Evolutionary conservation across 2,113 vertebrate genomes (phyloP).

Genomic region (Drymodes brunneopygia): DNA sequence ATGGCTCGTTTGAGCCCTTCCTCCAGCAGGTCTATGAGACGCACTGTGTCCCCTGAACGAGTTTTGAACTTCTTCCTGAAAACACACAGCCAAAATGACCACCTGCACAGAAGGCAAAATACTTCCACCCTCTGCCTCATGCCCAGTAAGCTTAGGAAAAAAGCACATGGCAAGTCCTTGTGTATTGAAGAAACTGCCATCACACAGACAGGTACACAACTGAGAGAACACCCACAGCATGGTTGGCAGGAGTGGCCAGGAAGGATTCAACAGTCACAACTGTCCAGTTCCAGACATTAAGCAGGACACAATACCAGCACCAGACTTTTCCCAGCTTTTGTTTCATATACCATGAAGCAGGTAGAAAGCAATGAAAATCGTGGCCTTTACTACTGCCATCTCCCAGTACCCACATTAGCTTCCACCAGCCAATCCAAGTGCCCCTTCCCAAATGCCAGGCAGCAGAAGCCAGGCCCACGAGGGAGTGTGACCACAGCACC

Average conservation of each 20-base stretch:
- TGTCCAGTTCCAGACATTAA: background rate
- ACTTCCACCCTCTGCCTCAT: background rate
- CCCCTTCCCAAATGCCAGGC: background rate
- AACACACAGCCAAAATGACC: background rate
- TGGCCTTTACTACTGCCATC: background rate
- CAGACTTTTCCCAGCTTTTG: background rate
- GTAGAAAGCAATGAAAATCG: background rate
- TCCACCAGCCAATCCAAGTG: background rate
- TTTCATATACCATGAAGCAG: background rate
- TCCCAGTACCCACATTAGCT: background rate
- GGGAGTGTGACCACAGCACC: background rate
- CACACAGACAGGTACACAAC: background rate
- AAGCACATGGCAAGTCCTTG: background rate
- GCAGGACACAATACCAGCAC: background rate
- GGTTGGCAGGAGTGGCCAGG: background rate
- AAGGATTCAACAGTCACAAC: background rate
- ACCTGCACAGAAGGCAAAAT: background rate
- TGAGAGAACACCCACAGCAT: background rate
- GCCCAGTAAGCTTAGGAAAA: background rate
- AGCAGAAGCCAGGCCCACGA: background rate
- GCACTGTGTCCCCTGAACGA: constrained; percentile 90
- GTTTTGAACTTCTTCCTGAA: constrained; percentile 98
- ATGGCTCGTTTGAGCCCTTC: constrained; percentile 93
- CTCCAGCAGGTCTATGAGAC: constrained; percentile 90
- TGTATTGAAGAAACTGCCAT: background rate